These are phyloP conservation scores for Lordiphosa mommai DNA, from an alignment of 1,140 invertebrate genomes.

Conservation along the genomic window DNA sequence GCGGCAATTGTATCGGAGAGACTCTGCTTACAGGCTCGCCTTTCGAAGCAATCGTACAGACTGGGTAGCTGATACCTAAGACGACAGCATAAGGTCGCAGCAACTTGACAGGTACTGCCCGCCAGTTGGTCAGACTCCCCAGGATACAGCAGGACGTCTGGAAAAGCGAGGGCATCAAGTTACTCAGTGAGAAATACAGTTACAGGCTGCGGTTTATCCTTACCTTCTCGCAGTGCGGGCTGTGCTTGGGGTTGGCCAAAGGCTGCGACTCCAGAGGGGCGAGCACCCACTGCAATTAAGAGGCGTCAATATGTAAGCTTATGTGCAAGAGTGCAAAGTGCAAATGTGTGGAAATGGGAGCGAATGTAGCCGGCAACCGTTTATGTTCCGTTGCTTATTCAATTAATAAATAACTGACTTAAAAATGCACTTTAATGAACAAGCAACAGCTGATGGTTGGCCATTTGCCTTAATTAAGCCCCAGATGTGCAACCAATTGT, in stretches of 20 bases:
- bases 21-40: constrained; percentile 29
- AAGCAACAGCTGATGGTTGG: constrained; percentile 9
- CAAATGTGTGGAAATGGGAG: constrained; percentile 1
- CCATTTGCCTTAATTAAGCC: constrained; percentile 15
- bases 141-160: constrained; percentile 43
- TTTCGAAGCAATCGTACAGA: constrained; percentile 45
- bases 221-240: constrained; percentile 21
- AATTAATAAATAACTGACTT: constrained; percentile 35
- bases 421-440: constrained; percentile 20
- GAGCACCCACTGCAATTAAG: constrained; percentile 53
- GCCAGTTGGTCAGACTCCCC: constrained; percentile 15
- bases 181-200: constrained; percentile 5
- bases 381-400: constrained; percentile 3
- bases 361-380: constrained; percentile 5
- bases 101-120: constrained; percentile 44
- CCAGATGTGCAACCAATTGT: not conserved
- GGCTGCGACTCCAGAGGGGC: not conserved
- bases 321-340: constrained; percentile 28
- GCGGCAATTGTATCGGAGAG: constrained; percentile 38
- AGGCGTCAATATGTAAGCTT: constrained; percentile 47
- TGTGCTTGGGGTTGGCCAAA: not conserved
- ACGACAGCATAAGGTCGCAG: constrained; percentile 17
- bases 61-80: not conserved
- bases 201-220: constrained; percentile 8
- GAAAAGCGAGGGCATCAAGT: not conserved